phyloP scores from a whole-genome alignment of 2,888 invertebrate genomes.

The Dasysyrphus albostriatus region DNA sequence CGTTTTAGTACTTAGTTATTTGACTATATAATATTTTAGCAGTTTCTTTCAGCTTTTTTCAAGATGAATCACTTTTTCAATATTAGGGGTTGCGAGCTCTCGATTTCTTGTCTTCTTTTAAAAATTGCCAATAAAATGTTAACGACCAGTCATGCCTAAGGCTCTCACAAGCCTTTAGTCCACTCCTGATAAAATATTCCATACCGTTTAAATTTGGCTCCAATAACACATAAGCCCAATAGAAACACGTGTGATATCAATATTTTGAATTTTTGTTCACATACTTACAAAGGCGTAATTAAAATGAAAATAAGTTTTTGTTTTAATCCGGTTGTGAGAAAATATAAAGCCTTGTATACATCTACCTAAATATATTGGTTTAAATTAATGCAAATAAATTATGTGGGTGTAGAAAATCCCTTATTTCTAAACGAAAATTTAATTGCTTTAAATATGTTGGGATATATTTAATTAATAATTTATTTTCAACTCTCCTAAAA shows the following conservation, averaged over 20 bases:
- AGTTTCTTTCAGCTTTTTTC: no score
- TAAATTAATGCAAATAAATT: background rate
- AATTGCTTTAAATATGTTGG: constrained; percentile 49
- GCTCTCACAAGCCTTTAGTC: background rate
- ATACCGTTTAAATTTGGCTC: background rate
- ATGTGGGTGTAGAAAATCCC: background rate
- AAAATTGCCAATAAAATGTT: no score
- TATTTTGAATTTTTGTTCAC: constrained; percentile 20
- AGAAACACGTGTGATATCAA: background rate
- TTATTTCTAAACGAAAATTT: constrained; percentile 30
- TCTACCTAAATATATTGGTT: background rate
- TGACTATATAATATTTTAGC: no score
- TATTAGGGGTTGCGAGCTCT: no score
- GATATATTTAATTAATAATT: constrained; percentile 32
- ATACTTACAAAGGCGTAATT: constrained; percentile 15
- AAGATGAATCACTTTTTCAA: no score
- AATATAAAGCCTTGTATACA: background rate
- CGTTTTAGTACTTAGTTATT: no score
- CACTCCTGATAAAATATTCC: background rate
- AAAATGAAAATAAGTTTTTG: constrained; percentile 25
- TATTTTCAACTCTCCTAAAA: constrained; percentile 6
- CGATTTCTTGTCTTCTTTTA: no score
- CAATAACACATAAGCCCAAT: background rate
- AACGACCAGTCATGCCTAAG: no score
- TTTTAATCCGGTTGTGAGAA: constrained; percentile 3